A percentile compares a stretch with the other conserved stretches of the same genome.
These are phyloP conservation scores for Brachyptera risi DNA, from an alignment of 2,888 invertebrate genomes.

Conservation along the genomic window DNA sequence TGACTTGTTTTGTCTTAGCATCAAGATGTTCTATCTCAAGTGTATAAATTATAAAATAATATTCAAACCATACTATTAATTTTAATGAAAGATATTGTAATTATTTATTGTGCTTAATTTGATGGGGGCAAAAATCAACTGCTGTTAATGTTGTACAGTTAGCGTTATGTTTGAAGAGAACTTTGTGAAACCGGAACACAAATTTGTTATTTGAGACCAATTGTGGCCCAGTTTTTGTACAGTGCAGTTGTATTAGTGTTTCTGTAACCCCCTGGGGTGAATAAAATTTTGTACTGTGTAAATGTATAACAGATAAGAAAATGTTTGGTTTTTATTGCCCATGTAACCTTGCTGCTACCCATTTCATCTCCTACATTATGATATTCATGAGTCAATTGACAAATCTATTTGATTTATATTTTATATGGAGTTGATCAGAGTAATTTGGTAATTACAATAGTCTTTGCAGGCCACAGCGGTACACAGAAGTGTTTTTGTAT, in stretches of 20 bases:
- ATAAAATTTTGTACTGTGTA: slow-evolving; percentile 82
- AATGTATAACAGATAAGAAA: slow-evolving; percentile 58
- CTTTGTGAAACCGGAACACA: slow-evolving; percentile 24
- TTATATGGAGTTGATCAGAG: too few relatives aligned
- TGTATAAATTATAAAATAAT: slow-evolving; percentile 2
- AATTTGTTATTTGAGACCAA: slow-evolving; percentile 27
- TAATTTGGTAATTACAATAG: too few relatives aligned
- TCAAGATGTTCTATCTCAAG: neutral
- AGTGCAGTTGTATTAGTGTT: slow-evolving; percentile 34
- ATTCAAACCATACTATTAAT: neutral
- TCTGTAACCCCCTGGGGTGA: slow-evolving; percentile 41
- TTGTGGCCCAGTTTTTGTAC: slow-evolving; percentile 30
- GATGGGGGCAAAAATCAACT: slow-evolving; percentile 16
- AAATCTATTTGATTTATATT: too few relatives aligned
- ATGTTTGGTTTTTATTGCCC: too few relatives aligned
- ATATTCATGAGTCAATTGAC: too few relatives aligned
- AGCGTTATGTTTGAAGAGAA: slow-evolving; percentile 28
- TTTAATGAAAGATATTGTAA: slow-evolving; percentile 18
- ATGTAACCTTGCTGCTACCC: too few relatives aligned
- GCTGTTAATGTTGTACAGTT: slow-evolving; percentile 31
- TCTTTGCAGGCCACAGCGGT: too few relatives aligned
- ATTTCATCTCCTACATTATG: too few relatives aligned
- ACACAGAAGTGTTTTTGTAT: too few relatives aligned
- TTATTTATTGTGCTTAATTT: slow-evolving; percentile 31
- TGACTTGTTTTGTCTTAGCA: slow-evolving; percentile 3